Evolutionary conservation across 2,888 invertebrate genomes (phyloP).

Genomic region (Eugnorisma glareosa): DNA sequence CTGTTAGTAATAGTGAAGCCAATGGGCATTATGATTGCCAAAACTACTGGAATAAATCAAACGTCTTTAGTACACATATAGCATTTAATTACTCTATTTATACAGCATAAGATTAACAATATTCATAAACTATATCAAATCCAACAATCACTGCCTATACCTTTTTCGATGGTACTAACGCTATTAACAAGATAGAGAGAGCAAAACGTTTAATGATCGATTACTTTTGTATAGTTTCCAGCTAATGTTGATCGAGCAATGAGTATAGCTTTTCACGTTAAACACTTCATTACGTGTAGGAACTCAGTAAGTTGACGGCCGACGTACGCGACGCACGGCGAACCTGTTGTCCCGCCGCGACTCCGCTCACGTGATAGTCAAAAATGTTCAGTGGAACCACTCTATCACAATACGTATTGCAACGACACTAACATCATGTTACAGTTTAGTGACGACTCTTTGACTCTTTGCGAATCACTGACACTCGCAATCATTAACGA

Average conservation of each 20-base stretch:
- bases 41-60: conserved; percentile 87
- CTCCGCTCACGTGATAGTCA: conserved; percentile 55
- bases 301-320: conserved; percentile 75
- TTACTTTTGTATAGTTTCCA: conserved; percentile 75
- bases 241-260: conserved; percentile 78
- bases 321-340: conserved; percentile 9
- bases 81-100: conserved; percentile 91
- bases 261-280: conserved; percentile 75
- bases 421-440: conserved; percentile 22
- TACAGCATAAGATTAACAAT: conserved; percentile 91
- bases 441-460: conserved; percentile 19
- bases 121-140: conserved; percentile 91
- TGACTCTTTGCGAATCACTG: conserved; percentile 25
- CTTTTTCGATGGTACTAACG: conserved; percentile 88
- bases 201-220: conserved; percentile 85
- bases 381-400: conserved; percentile 39
- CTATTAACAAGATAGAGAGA: conserved; percentile 88
- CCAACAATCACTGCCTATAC: conserved; percentile 90
- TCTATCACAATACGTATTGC: conserved; percentile 17
- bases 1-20: conserved; percentile 79
- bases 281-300: conserved; percentile 78
- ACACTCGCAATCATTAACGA: conserved; percentile 48
- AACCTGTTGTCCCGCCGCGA: conserved; percentile 24
- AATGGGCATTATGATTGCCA: conserved; percentile 71
- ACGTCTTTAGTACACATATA: conserved; percentile 89